Evolutionary conservation across 2,797 vertebrate species (phyloP).

Genomic region (Hafferia zeledoni): DNA sequence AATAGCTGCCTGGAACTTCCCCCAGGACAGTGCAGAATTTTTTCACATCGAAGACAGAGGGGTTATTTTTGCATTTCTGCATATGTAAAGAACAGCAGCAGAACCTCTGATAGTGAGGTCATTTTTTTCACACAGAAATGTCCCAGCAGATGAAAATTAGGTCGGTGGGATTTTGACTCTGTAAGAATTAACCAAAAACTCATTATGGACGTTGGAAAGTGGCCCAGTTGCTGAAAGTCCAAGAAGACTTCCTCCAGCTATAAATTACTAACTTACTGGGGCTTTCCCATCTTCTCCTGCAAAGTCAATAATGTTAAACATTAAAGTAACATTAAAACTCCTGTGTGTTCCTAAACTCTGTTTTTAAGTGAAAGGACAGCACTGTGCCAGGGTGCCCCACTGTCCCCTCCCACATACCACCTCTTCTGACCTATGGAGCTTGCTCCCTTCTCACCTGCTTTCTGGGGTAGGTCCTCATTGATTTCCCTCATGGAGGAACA

Average conservation of each 20-base stretch:
- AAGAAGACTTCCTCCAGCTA: constrained; percentile 15
- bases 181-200: constrained; percentile 26
- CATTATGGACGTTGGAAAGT: constrained; percentile 36
- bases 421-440: background rate
- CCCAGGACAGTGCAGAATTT: background rate
- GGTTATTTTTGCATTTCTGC: constrained; percentile 33
- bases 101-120: constrained; percentile 40
- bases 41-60: constrained; percentile 1
- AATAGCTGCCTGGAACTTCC: background rate
- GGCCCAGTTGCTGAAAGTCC: constrained; percentile 28
- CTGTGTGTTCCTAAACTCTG: background rate
- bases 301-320: background rate
- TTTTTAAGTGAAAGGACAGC: background rate
- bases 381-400: background rate
- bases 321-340: background rate
- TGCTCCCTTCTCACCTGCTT: background rate
- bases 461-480: background rate
- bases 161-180: constrained; percentile 1
- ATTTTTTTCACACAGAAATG: constrained; percentile 56
- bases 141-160: constrained; percentile 33
- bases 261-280: background rate
- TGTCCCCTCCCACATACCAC: background rate
- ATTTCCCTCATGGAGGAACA: background rate
- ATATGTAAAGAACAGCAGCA: constrained; percentile 27
- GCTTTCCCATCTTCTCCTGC: background rate